Evolutionary conservation across 2,113 vertebrate genomes (phyloP), one percentile per base, ranked within the genome.

Genomic region (Urocitellus parryii): DNA sequence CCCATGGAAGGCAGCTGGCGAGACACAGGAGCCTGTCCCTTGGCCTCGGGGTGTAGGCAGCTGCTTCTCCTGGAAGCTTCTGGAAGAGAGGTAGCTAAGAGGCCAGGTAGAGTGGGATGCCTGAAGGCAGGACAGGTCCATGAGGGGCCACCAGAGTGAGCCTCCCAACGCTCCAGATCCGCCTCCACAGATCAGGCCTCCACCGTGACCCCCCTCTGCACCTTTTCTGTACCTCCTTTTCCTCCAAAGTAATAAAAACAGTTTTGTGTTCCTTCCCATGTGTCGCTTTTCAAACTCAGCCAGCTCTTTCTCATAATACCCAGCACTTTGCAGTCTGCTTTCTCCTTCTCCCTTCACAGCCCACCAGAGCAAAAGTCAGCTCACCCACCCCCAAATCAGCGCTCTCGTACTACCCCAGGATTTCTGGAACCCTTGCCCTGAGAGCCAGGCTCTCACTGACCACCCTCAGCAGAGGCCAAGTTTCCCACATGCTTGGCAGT

Each of bases 261-360:
- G 18, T 24, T 24, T 5, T 4, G 7, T 0, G 37, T 7, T 18
- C 7, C 0, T 3, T 39, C 39, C 39, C 39, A 3, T 4, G 5
- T 22, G 29, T 20, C 65, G 37, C 51, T 74, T 84, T 65, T 34
- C 68, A 39, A n/a, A 85, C 2, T 11, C 63, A 56, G 7, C 24
- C 9, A n/a, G 32, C 11, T 72, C 11, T 7, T 87, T 85, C 61
- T 88, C 27, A 51, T 12, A 53, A 68, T 17, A 29, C 13, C 25
- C 39, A 22, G n/a, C 13, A 5, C 53, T 81, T 81, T 72, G 13
- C 4, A 11, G 5, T 34, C 25, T 48, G 32, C 79, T 83, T 37
- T 82, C 34, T 18, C 53, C 37, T 34, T 42, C 45, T 86, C 17
- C 85, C 13, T 34, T 51, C 77, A 58, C 8, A 81, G 42, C 34